Evolutionary conservation across 2,797 vertebrate genomes (phyloP).

Genomic region (Microcaecilia unicolor): DNA sequence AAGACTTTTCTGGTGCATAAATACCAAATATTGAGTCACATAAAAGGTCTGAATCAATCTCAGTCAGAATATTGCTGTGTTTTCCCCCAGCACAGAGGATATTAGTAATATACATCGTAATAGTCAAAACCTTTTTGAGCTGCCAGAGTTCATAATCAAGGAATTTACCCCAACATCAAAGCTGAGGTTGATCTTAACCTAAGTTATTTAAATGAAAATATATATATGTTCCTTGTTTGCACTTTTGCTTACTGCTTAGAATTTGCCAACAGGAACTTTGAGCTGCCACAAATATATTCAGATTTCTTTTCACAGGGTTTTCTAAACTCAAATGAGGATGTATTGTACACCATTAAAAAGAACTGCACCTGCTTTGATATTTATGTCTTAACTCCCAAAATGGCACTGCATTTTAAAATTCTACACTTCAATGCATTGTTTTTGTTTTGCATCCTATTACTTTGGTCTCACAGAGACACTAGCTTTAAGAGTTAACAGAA

Average conservation of each 20-base stretch:
- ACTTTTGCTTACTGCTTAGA: too few relatives aligned
- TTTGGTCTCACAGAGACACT: conserved; percentile 40
- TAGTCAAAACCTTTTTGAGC: conserved; percentile 44
- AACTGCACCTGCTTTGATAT: conserved; percentile 30
- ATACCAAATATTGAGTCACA: too few relatives aligned
- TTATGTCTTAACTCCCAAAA: conserved; percentile 26
- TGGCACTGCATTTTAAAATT: conserved; percentile 31
- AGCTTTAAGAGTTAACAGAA: conserved; percentile 34
- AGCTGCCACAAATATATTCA: conserved; percentile 69
- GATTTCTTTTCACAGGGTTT: conserved; percentile 33
- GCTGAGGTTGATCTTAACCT: conserved; percentile 15
- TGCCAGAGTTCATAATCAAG: conserved; percentile 39
- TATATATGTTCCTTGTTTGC: conserved; percentile 39
- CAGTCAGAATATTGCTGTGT: conserved; percentile 2
- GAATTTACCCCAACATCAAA: conserved; percentile 25
- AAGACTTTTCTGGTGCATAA: too few relatives aligned
- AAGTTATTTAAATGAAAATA: conserved; percentile 28
- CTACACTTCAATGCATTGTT: conserved; percentile 26
- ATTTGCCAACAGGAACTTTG: conserved; percentile 56
- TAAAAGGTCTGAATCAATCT: conserved; percentile 33
- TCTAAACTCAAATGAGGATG: conserved; percentile 38
- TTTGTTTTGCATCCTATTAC: conserved; percentile 19
- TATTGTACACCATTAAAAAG: too few relatives aligned
- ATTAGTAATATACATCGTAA: conserved; percentile 11
- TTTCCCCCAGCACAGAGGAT: neutral